These are phyloP conservation scores for Drosophila robusta DNA, from an alignment of 2,888 invertebrate genomes.

Conservation along the genomic window DNA sequence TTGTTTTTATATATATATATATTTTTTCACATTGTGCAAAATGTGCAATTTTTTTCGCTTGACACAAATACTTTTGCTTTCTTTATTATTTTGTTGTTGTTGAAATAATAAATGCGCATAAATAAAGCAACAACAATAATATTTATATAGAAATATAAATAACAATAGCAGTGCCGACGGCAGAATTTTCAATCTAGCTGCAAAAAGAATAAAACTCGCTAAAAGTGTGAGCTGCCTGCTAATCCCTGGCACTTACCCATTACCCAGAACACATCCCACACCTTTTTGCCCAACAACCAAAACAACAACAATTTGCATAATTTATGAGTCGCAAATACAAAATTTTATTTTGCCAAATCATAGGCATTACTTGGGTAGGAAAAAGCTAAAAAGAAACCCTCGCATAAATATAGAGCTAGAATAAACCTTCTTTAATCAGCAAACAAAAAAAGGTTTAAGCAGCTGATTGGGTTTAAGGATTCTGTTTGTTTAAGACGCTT, in stretches of 20 bases:
- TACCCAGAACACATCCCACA: slow-evolving; percentile 1
- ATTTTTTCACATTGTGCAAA: slow-evolving; percentile 11
- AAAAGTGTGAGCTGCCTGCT: slow-evolving; percentile 21
- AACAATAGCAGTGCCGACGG: slow-evolving; percentile 28
- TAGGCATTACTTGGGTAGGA: slow-evolving; percentile 3
- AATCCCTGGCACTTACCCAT: slow-evolving; percentile 18
- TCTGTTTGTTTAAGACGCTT: slow-evolving; percentile 14
- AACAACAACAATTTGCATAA: slow-evolving; percentile 54
- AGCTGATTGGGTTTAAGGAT: slow-evolving; percentile 17
- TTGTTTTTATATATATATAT: slow-evolving; percentile 14
- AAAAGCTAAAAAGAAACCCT: not conserved
- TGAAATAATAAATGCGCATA: slow-evolving; percentile 34
- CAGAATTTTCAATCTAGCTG: slow-evolving; percentile 12
- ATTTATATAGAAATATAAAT: slow-evolving; percentile 25
- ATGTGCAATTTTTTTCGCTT: slow-evolving; percentile 16
- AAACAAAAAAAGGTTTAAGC: slow-evolving; percentile 7
- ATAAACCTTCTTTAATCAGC: slow-evolving; percentile 19
- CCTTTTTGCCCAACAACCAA: not conserved
- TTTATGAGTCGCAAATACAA: slow-evolving; percentile 37
- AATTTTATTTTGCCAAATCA: slow-evolving; percentile 21
- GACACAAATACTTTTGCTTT: slow-evolving; percentile 26
- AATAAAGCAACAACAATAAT: slow-evolving; percentile 17
- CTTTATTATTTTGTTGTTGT: slow-evolving; percentile 9
- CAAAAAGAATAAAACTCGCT: slow-evolving; percentile 1
- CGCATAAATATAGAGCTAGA: not conserved